Base-by-base conservation (phyloP, 2,113 vertebrate species). In the Corythaixoides concolor region DNA sequence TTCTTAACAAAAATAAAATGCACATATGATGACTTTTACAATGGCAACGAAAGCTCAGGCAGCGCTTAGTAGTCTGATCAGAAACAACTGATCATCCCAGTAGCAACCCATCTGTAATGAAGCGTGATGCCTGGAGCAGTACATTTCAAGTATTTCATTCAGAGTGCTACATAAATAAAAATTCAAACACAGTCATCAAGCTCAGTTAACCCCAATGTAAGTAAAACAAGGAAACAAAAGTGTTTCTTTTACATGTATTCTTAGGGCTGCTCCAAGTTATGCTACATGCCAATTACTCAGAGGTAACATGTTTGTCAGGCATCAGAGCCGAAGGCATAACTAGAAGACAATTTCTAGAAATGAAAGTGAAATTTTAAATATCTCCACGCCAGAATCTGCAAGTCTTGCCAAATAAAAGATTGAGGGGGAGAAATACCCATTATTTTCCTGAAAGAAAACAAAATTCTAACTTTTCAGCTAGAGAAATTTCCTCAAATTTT, bases 21-120 rank as follows among this genome's bases (percentile, higher is more conserved):
- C 35, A 35, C 11, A 8, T 3, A 1, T 2, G 15, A 37, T 2
- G 15, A 7, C 26, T 62, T 5, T 11, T 52, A 11, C 62, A 37
- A 3, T 26, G 30, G 8, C 74, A 83, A 22, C 2, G 37, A 85
- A 32, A 1, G 23, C 22, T n/a, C 60, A 75, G 47, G 8, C 12
- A 27, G 19, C 19, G 27, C 6, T 32, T 2, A 67, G 43, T 3
- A 70, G 24, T 11, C 20, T 27, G 21, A 30, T 8, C 43, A 76
- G 41, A 2, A 83, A 50, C 16, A 35, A 37, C 32, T 58, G 32
- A 27, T 43, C 49, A 20, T 22, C 39, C 72, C 3, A 33, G 60
- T 1, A 90, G 35, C 53, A 83, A 84, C 59, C 26, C 24, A 14
- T 14, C 21, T 3, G 18, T 23, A 43, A 26, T 5, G 26, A 0